These are phyloP conservation scores for Neodontobutis hainanensis DNA, from an alignment of 2,113 vertebrate species.

Conservation along the genomic window DNA sequence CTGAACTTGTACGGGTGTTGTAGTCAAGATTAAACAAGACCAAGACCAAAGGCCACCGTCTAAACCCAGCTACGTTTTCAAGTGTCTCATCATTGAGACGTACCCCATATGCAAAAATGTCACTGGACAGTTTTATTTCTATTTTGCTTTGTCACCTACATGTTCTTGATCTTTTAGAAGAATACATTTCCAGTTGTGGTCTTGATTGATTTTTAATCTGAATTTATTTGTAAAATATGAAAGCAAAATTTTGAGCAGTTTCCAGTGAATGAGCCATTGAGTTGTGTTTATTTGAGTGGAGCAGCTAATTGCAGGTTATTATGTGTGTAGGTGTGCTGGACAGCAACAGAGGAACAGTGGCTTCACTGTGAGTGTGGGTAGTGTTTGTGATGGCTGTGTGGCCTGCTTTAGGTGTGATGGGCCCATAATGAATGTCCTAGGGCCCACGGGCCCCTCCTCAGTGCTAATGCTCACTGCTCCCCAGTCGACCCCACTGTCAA, in stretches of 20 bases:
- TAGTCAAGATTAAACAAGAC: too few relatives aligned
- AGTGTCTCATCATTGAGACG: too few relatives aligned
- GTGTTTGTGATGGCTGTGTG: conserved; percentile 1
- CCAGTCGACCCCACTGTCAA: conserved; percentile 1
- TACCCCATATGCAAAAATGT: too few relatives aligned
- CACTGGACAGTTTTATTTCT: background rate
- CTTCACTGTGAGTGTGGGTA: conserved; percentile 2
- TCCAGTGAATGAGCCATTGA: conserved; percentile 6
- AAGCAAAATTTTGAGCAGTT: background rate
- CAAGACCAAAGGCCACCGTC: too few relatives aligned
- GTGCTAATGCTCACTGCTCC: conserved; percentile 1
- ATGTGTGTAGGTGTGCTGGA: conserved; percentile 26
- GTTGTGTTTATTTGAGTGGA: conserved; percentile 6
- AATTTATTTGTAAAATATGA: background rate
- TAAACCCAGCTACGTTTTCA: too few relatives aligned
- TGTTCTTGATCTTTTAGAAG: too few relatives aligned
- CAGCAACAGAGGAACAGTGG: conserved; percentile 17
- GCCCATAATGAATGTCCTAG: conserved; percentile 22
- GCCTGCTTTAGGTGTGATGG: conserved; percentile 17
- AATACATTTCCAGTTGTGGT: too few relatives aligned
- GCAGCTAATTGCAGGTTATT: conserved; percentile 37
- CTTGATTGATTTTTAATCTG: background rate
- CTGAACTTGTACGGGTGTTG: too few relatives aligned
- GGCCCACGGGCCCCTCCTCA: conserved; percentile 14
- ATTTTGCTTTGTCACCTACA: too few relatives aligned